These are phyloP conservation scores for Artibeus lituratus DNA, from an alignment of 2,797 vertebrate genomes.

Conservation along the genomic window DNA sequence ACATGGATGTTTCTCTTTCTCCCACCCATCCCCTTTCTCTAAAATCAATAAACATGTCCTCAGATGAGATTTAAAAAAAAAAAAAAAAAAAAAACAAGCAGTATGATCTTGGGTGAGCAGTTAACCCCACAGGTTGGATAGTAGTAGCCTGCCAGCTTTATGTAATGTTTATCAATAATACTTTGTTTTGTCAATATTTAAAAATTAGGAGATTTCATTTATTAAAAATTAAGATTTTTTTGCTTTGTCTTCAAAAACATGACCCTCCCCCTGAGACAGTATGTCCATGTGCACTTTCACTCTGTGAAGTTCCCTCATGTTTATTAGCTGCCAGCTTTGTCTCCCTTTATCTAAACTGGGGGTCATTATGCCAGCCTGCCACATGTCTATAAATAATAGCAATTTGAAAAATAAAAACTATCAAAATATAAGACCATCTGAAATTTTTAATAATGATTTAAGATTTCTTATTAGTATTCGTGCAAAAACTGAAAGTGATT, in stretches of 20 bases:
- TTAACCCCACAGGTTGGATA: neutral
- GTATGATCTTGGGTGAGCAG: neutral
- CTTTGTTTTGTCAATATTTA: neutral
- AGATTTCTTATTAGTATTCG: neutral
- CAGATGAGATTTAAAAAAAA: too few species aligned
- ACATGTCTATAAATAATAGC: neutral
- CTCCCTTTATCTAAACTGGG: neutral
- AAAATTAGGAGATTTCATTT: neutral
- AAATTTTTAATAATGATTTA: neutral
- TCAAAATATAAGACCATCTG: neutral
- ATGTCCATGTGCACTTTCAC: neutral
- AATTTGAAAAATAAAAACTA: neutral
- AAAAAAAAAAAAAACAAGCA: neutral
- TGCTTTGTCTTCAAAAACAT: neutral
- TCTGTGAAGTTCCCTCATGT: neutral
- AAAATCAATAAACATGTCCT: too few species aligned
- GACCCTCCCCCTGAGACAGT: neutral
- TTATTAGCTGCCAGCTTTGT: neutral
- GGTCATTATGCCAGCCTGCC: neutral
- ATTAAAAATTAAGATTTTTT: neutral
- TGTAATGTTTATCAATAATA: neutral
- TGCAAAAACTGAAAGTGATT: neutral
- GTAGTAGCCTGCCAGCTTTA: neutral
- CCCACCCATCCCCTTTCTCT: too few species aligned
- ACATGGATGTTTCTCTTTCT: too few species aligned